A percentile compares a stretch with the other conserved stretches of the same genome.
Conservation (phyloP, 1,140 invertebrate species). For the Meloidogyne hapla region DNA sequence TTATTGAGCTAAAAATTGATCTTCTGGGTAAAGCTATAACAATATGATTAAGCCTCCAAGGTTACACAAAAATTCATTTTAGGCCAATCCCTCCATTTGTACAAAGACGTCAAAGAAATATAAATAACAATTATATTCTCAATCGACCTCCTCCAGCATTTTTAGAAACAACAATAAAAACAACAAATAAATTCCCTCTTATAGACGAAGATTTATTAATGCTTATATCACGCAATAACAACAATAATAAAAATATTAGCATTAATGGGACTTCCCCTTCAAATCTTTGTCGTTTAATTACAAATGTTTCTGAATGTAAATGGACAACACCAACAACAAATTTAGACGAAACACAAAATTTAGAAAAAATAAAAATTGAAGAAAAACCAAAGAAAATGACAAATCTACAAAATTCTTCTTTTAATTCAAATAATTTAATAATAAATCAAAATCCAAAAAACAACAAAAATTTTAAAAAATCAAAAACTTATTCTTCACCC, state of each 20-base stretch:
- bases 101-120: background rate
- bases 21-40: background rate
- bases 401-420: background rate
- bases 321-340: conserved; percentile 19
- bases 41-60: background rate
- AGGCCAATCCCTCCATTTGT: conserved; percentile 16
- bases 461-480: background rate
- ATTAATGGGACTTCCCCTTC: background rate
- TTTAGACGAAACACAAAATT: background rate
- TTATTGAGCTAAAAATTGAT: background rate
- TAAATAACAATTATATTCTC: conserved; percentile 3
- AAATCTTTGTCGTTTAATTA: conserved; percentile 25
- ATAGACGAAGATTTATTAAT: conserved; percentile 24
- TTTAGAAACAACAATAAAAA: background rate
- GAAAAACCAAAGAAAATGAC: background rate
- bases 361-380: conserved; percentile 7
- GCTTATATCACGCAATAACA: background rate
- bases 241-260: background rate
- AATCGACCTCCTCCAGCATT: conserved; percentile 12
- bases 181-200: conserved; percentile 25
- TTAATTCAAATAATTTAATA: background rate
- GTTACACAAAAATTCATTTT: background rate
- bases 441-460: background rate
- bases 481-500: too few species aligned
- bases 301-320: conserved; percentile 25